Evolutionary conservation across 92 coral and sea anemone species (phyloP).

Genomic region (Parazoanthus darwini): DNA sequence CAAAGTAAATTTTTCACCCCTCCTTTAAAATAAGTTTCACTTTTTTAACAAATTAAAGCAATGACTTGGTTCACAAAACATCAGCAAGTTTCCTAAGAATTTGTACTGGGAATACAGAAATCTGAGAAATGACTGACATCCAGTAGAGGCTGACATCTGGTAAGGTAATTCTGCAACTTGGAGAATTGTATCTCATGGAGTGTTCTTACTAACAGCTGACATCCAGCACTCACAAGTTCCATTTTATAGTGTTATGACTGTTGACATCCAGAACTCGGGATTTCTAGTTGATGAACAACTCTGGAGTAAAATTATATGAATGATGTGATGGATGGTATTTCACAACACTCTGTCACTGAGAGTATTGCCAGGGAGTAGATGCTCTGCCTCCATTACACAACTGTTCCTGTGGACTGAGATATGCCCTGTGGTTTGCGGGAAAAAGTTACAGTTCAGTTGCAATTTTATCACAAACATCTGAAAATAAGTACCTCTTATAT

Average conservation of each 20-base stretch:
- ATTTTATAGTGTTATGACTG: not conserved
- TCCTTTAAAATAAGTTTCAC: not conserved
- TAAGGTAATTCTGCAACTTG: not conserved
- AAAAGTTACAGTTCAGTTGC: not conserved
- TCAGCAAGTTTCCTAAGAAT: not conserved
- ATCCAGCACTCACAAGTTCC: not conserved
- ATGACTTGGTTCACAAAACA: not conserved
- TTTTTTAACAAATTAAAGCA: not conserved
- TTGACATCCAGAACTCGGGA: not conserved
- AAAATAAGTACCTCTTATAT: not conserved
- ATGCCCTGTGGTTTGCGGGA: conserved; percentile 59
- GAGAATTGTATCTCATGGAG: not conserved
- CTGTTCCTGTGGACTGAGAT: conserved; percentile 75
- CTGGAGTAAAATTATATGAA: not conserved
- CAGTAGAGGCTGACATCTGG: not conserved
- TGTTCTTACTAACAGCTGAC: not conserved
- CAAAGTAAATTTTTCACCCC: not conserved
- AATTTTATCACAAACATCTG: not conserved
- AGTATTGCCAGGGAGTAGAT: not conserved
- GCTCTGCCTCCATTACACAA: conserved; percentile 56
- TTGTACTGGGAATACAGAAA: not conserved
- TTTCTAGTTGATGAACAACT: not conserved
- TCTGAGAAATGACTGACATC: not conserved
- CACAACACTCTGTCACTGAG: not conserved
- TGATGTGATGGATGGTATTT: not conserved